phyloP scores from a whole-genome alignment of 1,140 invertebrate genomes.

The Homarus americanus region DNA sequence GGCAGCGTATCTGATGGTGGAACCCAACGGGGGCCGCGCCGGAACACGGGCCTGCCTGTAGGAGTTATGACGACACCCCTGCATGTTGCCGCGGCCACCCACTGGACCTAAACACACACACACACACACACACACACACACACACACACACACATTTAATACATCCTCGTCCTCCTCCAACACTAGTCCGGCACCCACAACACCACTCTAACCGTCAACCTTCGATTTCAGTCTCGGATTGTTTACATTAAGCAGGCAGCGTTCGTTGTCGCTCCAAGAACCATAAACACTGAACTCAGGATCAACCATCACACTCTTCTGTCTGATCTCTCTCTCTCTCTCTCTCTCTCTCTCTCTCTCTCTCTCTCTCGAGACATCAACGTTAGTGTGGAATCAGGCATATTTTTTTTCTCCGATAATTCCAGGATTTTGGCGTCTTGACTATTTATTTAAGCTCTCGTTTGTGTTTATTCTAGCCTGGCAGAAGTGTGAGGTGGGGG shows the following conservation, averaged over 20 bases:
- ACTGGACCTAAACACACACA: neutral
- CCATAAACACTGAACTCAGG: neutral
- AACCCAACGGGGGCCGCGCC: neutral
- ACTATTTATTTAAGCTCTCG: conserved; percentile 10
- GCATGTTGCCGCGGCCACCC: neutral
- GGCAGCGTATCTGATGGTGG: neutral
- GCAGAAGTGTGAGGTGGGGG: neutral
- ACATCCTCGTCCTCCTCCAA: neutral
- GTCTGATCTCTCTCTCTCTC: neutral
- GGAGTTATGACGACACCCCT: neutral
- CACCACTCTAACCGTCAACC: neutral
- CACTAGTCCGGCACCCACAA: neutral
- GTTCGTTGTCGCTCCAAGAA: neutral
- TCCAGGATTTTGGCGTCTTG: conserved; percentile 1
- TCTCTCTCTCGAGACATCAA: too few species aligned
- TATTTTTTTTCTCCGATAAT: neutral
- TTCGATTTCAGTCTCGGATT: neutral
- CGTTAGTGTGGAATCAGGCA: conserved; percentile 1
- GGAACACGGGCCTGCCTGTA: neutral
- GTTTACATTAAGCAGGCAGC: neutral
- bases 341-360: neutral
- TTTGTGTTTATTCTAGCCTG: neutral
- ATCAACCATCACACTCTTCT: neutral
- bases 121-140: neutral
- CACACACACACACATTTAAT: neutral